Conservation (phyloP, 2,797 vertebrate genomes). For the Crypturellus tataupa region DNA sequence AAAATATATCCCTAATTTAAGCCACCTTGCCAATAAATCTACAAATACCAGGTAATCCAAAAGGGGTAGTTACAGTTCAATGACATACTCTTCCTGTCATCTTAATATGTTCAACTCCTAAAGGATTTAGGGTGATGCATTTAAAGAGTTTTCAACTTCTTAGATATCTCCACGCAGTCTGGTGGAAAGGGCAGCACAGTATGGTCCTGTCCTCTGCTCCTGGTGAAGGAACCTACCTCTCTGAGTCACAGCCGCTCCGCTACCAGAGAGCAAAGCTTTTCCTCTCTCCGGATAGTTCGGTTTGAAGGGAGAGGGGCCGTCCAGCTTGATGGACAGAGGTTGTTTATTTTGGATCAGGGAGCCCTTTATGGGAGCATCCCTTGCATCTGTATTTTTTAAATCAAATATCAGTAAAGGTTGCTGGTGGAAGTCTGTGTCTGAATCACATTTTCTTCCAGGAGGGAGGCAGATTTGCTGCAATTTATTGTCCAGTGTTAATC, state of each 20-base stretch:
- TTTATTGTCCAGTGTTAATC: conserved; percentile 2
- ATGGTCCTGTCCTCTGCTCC: neutral
- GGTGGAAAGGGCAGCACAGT: neutral
- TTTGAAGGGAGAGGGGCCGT: conserved; percentile 39
- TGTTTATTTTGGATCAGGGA: conserved; percentile 60
- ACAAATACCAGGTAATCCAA: conserved; percentile 65
- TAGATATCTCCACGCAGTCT: neutral
- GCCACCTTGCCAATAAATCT: conserved; percentile 62
- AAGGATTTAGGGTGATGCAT: conserved; percentile 35
- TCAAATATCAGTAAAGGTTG: conserved; percentile 26
- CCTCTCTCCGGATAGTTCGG: conserved; percentile 37
- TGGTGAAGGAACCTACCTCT: neutral
- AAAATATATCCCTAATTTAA: conserved; percentile 70
- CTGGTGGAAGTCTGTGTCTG: neutral
- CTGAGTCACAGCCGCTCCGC: neutral
- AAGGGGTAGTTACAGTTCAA: conserved; percentile 57
- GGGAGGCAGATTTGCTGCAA: neutral
- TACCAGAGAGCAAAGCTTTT: neutral
- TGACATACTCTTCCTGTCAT: conserved; percentile 66
- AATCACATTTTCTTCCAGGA: conserved; percentile 22
- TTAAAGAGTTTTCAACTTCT: conserved; percentile 24
- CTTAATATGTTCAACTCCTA: conserved; percentile 54
- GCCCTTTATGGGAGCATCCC: conserved; percentile 25
- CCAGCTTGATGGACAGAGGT: conserved; percentile 45
- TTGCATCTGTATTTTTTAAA: conserved; percentile 24